phyloP scores from a whole-genome alignment of 2,113 vertebrate genomes.

The Grallaria varia region DNA sequence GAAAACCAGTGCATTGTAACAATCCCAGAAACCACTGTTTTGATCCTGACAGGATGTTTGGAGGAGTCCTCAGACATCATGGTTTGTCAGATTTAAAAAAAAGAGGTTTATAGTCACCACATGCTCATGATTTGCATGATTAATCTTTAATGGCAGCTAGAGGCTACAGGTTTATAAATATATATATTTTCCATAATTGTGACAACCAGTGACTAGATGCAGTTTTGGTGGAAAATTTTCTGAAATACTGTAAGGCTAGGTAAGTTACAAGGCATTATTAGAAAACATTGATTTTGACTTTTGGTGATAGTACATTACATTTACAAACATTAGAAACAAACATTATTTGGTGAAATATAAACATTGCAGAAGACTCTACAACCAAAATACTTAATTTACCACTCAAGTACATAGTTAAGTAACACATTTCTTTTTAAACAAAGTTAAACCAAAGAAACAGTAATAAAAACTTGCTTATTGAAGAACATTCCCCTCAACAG shows the following conservation, averaged over 20 bases:
- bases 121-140: not conserved
- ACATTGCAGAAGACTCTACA: slow-evolving; percentile 10
- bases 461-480: not conserved
- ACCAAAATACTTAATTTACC: not conserved
- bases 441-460: not conserved
- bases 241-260: slow-evolving; percentile 60
- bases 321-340: slow-evolving; percentile 45
- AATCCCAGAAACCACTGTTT: not conserved
- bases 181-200: not conserved
- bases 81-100: not conserved
- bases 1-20: not conserved
- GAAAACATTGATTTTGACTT: slow-evolving; percentile 4
- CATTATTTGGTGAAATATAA: not conserved
- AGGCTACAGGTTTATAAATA: slow-evolving; percentile 61
- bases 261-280: slow-evolving; percentile 68
- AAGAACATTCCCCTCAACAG: not conserved
- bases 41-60: not conserved
- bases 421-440: not conserved
- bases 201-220: slow-evolving; percentile 39
- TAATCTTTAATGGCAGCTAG: slow-evolving; percentile 56
- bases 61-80: not conserved
- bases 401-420: not conserved
- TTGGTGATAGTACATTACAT: not conserved
- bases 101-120: not conserved
- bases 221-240: slow-evolving; percentile 39